Evolutionary conservation across 2,888 invertebrate genomes (phyloP).

Genomic region (Dasypolia templi): DNA sequence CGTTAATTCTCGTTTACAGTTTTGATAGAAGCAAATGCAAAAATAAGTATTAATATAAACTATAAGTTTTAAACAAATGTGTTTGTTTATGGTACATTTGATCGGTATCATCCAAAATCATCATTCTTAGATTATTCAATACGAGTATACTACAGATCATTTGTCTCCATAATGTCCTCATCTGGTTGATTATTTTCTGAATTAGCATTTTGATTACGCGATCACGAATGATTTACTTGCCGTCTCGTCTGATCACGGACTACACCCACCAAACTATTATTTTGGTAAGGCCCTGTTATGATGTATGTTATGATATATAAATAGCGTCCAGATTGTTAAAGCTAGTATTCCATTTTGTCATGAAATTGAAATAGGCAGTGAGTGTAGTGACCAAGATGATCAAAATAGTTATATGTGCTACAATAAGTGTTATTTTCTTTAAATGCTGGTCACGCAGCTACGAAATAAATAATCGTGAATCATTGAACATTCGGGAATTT

Average conservation of each 20-base stretch:
- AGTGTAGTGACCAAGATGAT: slow-evolving; percentile 34
- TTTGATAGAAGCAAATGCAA: slow-evolving; percentile 16
- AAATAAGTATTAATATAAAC: slow-evolving; percentile 9
- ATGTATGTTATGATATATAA: slow-evolving; percentile 37
- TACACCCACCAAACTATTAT: slow-evolving; percentile 5
- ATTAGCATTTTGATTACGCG: slow-evolving; percentile 57
- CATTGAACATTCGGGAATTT: slow-evolving; percentile 45
- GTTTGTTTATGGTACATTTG: slow-evolving; percentile 41
- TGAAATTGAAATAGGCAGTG: slow-evolving; percentile 14
- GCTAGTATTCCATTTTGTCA: slow-evolving; percentile 26
- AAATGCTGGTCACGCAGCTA: slow-evolving; percentile 14
- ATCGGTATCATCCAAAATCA: slow-evolving; percentile 3
- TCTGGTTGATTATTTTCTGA: slow-evolving; percentile 26
- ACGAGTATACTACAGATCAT: slow-evolving; percentile 11
- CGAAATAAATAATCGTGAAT: slow-evolving; percentile 30
- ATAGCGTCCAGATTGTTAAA: slow-evolving; percentile 12
- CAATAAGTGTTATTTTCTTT: slow-evolving; percentile 8
- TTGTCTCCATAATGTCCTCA: slow-evolving; percentile 29
- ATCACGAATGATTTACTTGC: slow-evolving; percentile 28
- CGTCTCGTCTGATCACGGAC: neutral
- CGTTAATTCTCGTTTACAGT: slow-evolving; percentile 31
- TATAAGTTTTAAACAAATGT: neutral
- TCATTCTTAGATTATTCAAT: slow-evolving; percentile 26
- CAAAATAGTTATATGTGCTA: slow-evolving; percentile 21
- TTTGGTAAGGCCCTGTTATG: slow-evolving; percentile 41